Evolutionary conservation across 2,888 invertebrate genomes (phyloP).

Genomic region (Diploptera punctata): DNA sequence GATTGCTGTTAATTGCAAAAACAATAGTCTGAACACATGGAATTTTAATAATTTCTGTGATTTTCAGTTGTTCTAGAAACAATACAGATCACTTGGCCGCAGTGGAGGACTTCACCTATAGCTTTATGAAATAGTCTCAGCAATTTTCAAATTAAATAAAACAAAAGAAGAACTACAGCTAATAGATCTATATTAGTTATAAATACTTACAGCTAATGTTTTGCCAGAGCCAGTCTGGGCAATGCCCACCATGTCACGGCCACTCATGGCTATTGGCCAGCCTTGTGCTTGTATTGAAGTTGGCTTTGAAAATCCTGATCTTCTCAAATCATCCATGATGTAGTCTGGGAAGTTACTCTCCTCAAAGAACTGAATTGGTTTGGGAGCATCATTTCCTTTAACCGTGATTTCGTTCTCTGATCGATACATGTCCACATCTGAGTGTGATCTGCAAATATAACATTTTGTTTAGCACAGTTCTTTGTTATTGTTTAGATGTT

Average conservation of each 20-base stretch:
- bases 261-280: slow-evolving; percentile 94
- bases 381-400: slow-evolving; percentile 84
- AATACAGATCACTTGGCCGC: too few relatives aligned
- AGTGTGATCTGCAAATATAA: slow-evolving; percentile 50
- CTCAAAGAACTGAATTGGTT: slow-evolving; percentile 88
- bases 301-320: slow-evolving; percentile 85
- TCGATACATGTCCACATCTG: slow-evolving; percentile 79
- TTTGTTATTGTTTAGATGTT: too few relatives aligned
- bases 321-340: slow-evolving; percentile 77
- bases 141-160: too few relatives aligned
- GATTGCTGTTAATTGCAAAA: too few relatives aligned
- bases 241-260: slow-evolving; percentile 93
- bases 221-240: slow-evolving; percentile 95
- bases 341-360: slow-evolving; percentile 91
- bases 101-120: too few relatives aligned
- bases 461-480: too few relatives aligned
- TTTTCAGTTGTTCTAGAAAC: too few relatives aligned
- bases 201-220: slow-evolving; percentile 73
- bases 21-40: too few relatives aligned
- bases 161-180: too few relatives aligned
- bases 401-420: slow-evolving; percentile 86
- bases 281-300: slow-evolving; percentile 96
- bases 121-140: too few relatives aligned
- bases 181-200: too few relatives aligned
- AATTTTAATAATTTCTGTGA: too few relatives aligned